Percentiles rank a stretch among this genome's conserved stretches.
phyloP scores from a whole-genome alignment of 2,113 vertebrate species.

The Ursus arctos region DNA sequence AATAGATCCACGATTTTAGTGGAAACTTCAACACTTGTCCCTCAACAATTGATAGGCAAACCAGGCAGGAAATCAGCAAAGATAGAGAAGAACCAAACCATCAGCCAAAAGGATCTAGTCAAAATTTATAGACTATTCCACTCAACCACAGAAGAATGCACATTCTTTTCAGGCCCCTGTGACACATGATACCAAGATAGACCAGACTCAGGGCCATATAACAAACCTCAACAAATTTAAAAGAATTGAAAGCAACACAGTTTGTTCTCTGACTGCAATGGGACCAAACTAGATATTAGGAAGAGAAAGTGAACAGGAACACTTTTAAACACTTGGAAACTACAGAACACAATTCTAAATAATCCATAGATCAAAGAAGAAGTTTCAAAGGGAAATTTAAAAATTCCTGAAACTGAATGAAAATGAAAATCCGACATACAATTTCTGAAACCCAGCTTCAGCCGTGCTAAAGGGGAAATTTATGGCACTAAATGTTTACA shows the following conservation, averaged over 20 bases:
- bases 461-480: too few species aligned
- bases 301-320: not conserved
- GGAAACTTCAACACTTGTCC: not conserved
- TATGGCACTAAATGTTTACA: too few species aligned
- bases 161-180: not conserved
- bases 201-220: not conserved
- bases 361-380: too few species aligned
- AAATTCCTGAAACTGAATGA: too few species aligned
- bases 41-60: not conserved
- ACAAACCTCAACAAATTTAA: not conserved
- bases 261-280: not conserved
- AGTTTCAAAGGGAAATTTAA: too few species aligned
- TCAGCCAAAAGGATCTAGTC: not conserved
- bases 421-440: too few species aligned
- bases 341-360: too few species aligned
- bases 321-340: not conserved
- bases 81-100: not conserved
- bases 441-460: too few species aligned
- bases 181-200: not conserved
- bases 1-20: not conserved
- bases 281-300: not conserved
- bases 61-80: not conserved
- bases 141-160: not conserved
- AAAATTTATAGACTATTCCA: not conserved
- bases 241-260: not conserved